These are phyloP conservation scores for Muscicapa striata DNA, from an alignment of 2,797 vertebrate genomes.

Conservation along the genomic window DNA sequence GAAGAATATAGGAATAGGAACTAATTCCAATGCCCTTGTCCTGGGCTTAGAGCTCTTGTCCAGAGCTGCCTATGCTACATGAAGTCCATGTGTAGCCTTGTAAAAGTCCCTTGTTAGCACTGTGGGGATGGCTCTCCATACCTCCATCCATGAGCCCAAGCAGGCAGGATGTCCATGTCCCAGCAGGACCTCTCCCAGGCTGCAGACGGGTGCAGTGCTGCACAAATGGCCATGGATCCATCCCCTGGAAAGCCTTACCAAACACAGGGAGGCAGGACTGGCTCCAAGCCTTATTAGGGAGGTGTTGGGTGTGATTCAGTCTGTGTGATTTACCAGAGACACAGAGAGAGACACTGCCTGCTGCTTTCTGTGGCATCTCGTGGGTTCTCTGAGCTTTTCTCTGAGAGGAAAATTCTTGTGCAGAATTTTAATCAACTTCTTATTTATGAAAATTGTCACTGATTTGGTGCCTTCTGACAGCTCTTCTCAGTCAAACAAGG, in stretches of 20 bases:
- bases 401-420: not conserved
- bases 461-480: constrained; percentile 3
- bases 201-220: not conserved
- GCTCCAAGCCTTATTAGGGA: not conserved
- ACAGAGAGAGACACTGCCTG: not conserved
- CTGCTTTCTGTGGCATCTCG: not conserved
- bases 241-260: not conserved
- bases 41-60: not conserved
- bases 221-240: not conserved
- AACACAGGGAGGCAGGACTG: not conserved
- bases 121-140: not conserved
- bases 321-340: not conserved
- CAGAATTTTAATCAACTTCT: constrained; percentile 13
- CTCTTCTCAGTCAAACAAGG: not conserved
- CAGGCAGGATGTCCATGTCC: not conserved
- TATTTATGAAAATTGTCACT: not conserved
- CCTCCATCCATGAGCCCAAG: not conserved
- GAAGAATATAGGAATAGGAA: not conserved
- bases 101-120: not conserved
- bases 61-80: not conserved
- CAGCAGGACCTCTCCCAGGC: not conserved
- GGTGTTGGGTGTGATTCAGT: not conserved
- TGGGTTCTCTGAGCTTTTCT: not conserved
- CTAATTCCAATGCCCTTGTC: not conserved
- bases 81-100: not conserved